These are phyloP conservation scores for Lamellibrachia columna DNA, from an alignment of 2,888 invertebrate genomes.

Conservation along the genomic window DNA sequence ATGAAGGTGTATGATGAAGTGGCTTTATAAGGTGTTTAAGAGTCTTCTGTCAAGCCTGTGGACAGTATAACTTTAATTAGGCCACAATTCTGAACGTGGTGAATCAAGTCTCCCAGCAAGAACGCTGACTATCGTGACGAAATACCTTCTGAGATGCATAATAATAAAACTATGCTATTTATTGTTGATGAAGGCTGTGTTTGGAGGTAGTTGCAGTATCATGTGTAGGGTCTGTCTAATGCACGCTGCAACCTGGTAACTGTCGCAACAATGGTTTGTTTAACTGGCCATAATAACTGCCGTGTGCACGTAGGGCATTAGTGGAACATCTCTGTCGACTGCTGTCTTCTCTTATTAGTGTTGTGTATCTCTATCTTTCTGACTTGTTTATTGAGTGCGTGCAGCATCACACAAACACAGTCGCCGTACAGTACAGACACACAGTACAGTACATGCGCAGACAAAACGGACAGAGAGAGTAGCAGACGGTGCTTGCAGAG, in stretches of 20 bases:
- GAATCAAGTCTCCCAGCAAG: neutral
- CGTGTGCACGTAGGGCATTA: neutral
- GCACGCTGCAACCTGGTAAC: neutral
- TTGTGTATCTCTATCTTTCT: constrained; percentile 16
- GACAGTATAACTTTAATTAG: neutral
- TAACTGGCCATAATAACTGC: neutral
- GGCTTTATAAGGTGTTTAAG: no score
- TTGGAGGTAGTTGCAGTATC: neutral
- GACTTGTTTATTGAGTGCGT: constrained; percentile 12
- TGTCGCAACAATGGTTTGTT: neutral
- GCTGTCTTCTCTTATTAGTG: constrained; percentile 9
- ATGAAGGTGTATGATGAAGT: no score
- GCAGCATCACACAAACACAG: neutral
- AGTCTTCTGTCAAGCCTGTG: no score
- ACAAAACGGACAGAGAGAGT: constrained; percentile 16
- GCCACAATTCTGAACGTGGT: neutral
- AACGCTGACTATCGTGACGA: neutral
- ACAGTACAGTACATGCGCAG: neutral
- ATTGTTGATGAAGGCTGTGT: neutral
- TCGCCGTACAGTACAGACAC: constrained; percentile 12
- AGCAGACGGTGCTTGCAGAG: constrained; percentile 3
- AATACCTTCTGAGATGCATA: neutral
- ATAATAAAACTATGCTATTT: neutral
- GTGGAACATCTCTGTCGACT: neutral
- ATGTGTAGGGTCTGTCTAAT: neutral